A percentile compares a stretch with the other conserved stretches of the same genome.
Evolutionary conservation across 2,888 invertebrate species (phyloP).

Genomic region (Cephus spinipes): DNA sequence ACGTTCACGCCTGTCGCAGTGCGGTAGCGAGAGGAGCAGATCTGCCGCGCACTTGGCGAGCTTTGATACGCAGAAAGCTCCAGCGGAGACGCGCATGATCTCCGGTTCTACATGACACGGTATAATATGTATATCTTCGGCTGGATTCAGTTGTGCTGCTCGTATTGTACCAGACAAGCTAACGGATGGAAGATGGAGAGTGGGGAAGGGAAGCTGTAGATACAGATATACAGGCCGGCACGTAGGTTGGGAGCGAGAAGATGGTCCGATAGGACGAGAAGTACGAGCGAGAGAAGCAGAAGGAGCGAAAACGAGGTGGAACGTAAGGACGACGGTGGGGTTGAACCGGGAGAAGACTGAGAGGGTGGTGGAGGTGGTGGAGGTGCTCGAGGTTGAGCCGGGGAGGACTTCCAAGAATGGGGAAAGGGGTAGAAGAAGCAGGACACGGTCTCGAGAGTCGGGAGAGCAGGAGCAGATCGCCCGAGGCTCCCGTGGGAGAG

Average conservation of each 20-base stretch:
- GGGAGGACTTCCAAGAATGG: background rate
- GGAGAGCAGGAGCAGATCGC: conserved; percentile 26
- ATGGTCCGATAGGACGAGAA: conserved; percentile 23
- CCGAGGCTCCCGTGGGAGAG: conserved; percentile 37
- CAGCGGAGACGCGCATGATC: background rate
- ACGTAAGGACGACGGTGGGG: conserved; percentile 1
- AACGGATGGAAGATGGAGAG: conserved; percentile 32
- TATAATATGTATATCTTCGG: conserved; percentile 14
- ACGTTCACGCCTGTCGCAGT: background rate
- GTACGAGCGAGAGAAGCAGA: conserved; percentile 29
- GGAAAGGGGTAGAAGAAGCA: background rate
- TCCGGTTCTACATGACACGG: background rate
- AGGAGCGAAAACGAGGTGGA: conserved; percentile 29
- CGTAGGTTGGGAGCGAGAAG: background rate
- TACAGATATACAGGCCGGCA: background rate
- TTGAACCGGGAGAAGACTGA: background rate
- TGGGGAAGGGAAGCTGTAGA: background rate
- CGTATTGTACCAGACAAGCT: conserved; percentile 30
- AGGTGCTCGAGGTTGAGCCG: background rate
- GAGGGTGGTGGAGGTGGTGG: background rate
- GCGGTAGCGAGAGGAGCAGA: background rate
- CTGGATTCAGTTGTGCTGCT: conserved; percentile 23
- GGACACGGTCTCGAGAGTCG: conserved; percentile 2
- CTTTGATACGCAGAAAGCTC: background rate
- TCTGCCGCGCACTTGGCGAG: background rate